Percentiles rank a stretch among this genome's conserved stretches.
Conservation (phyloP, 2,888 invertebrate genomes). For the Chrysodeixis includens region DNA sequence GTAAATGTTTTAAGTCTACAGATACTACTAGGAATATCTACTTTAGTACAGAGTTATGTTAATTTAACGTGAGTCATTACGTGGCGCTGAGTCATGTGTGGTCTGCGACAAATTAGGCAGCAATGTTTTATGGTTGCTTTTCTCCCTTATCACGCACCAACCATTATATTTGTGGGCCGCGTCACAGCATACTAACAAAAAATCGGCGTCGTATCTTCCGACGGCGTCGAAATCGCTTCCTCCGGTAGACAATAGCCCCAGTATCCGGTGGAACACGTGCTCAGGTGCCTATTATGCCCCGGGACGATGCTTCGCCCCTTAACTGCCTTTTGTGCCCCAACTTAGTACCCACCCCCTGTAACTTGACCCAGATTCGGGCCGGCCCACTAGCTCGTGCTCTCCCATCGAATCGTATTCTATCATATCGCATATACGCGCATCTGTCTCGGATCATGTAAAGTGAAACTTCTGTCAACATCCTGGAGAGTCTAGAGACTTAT, state of each 20-base stretch:
- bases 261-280: conserved; percentile 88
- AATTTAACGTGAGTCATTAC: neutral
- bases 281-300: conserved; percentile 87
- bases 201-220: conserved; percentile 83
- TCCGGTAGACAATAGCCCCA: conserved; percentile 84
- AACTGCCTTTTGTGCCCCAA: conserved; percentile 76
- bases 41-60: neutral
- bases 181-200: conserved; percentile 68
- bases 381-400: conserved; percentile 84
- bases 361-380: conserved; percentile 83
- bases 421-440: conserved; percentile 65
- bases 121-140: conserved; percentile 41
- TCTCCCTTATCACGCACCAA: conserved; percentile 61
- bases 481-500: conserved; percentile 45
- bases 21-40: too few relatives aligned
- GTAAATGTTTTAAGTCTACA: too few relatives aligned
- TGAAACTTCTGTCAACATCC: conserved; percentile 73
- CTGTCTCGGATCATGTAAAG: conserved; percentile 68
- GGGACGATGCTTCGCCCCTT: conserved; percentile 69
- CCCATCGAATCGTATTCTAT: conserved; percentile 76
- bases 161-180: conserved; percentile 58
- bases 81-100: conserved; percentile 38
- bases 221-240: conserved; percentile 86
- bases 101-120: conserved; percentile 44
- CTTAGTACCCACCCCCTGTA: conserved; percentile 78